Evolutionary conservation across 2,113 vertebrate species (phyloP).

Genomic region (Trachemys scripta): DNA sequence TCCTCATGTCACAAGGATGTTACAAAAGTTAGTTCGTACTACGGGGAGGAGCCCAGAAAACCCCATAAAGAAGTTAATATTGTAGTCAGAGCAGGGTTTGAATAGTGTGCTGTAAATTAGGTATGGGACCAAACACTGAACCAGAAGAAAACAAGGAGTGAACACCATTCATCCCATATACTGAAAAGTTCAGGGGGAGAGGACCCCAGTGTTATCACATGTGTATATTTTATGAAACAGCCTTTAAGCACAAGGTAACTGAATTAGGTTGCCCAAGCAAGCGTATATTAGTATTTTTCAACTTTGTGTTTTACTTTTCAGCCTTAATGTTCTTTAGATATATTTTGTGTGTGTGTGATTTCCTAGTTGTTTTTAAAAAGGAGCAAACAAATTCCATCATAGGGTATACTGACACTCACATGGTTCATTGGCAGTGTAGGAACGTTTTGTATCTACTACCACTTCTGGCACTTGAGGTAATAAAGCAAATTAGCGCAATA

Average conservation of each 20-base stretch:
- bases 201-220: too few species aligned
- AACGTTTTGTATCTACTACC: not conserved
- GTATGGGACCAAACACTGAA: not conserved
- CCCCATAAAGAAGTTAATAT: not conserved
- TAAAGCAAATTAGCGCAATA: not conserved
- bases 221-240: not conserved
- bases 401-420: not conserved
- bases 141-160: not conserved
- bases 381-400: not conserved
- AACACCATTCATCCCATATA: not conserved
- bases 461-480: not conserved
- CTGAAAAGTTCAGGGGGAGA: not conserved
- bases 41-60: too few species aligned
- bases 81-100: not conserved
- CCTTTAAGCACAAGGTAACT: not conserved
- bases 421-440: not conserved
- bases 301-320: not conserved
- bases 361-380: not conserved
- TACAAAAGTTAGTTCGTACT: too few species aligned
- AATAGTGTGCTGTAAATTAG: not conserved
- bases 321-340: not conserved
- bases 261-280: not conserved
- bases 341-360: not conserved
- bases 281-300: not conserved
- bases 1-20: too few species aligned